Evolutionary conservation across 2,888 invertebrate genomes (phyloP), one percentile per base, ranked within the genome.

Genomic region (Altica lythri): DNA sequence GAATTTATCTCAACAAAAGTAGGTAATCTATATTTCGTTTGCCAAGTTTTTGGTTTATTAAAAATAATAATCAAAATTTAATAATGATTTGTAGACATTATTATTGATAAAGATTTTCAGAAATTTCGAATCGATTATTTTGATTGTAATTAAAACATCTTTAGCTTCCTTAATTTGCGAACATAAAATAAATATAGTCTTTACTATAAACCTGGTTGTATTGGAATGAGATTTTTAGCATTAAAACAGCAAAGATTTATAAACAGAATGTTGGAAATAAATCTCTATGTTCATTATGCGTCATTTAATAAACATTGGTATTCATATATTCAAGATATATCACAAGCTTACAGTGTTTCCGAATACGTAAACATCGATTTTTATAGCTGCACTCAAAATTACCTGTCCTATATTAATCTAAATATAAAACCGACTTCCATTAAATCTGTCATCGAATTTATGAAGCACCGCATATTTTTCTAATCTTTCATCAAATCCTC

Each of bases 401-500:
- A 71, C 71, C 71, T 71, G 70, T 64, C 68, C 70, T 66, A 70
- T 68, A 68, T 70, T 68, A 68, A 54, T 66, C 72, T 72, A 71
- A 68, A 72, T 72, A 67, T 68, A 70, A 68, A 62, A 60, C 61
- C 61, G 60, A 70, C 70, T 69, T 70, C 68, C 67, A 67, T 63
- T 64, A 61, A 59, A 68, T 65, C 69, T 67, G 71, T 72, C 72
- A 71, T 66, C 71, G 64, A 51, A 56, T 65, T 49, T 63, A 68
- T 69, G 69, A 69, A 66, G 68, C 71, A 70, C 68, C 68, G 65
- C 72, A 73, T 72, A 75, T 71, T 75, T 75, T 71, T 70, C 70
- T 64, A 69, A 75, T 75, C 73, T 73, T 69, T 75, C 74, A 73
- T 73, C 72, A 65, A 64, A 61, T 63, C 64, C 68, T 67, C 70